A percentile compares a stretch with the other conserved stretches of the same genome.
Evolutionary conservation across 1,140 invertebrate species (phyloP).

Genomic region (Contarinia nasturtii): DNA sequence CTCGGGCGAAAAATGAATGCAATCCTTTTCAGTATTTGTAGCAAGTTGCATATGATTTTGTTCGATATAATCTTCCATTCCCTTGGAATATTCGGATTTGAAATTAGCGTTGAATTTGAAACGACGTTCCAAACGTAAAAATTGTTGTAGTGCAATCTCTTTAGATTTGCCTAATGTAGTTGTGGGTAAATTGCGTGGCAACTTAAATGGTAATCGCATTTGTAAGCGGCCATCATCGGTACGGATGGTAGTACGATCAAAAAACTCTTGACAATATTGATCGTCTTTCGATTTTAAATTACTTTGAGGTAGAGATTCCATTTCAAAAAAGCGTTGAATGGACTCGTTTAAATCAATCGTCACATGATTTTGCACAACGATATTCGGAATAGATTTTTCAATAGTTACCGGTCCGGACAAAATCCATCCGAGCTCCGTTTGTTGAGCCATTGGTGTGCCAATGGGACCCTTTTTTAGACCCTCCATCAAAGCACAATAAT

Average conservation of each 20-base stretch:
- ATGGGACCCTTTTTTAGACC: no score
- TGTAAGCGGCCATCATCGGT: not conserved
- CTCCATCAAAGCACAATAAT: no score
- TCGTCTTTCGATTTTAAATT: not conserved
- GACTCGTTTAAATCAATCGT: not conserved
- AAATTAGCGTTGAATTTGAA: not conserved
- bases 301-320: not conserved
- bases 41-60: constrained; percentile 14
- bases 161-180: not conserved
- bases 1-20: not conserved
- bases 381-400: not conserved
- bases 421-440: constrained; percentile 2
- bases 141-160: not conserved
- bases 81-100: constrained; percentile 5
- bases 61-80: constrained; percentile 14
- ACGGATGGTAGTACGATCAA: not conserved
- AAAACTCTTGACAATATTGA: not conserved
- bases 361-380: not conserved
- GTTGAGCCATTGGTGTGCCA: not conserved
- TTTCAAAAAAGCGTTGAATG: not conserved
- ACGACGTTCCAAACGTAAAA: not conserved
- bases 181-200: not conserved
- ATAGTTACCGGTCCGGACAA: not conserved
- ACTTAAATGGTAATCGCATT: not conserved
- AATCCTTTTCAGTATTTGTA: no score